phyloP scores from a whole-genome alignment of 2,797 vertebrate species.

The Eutrigla gurnardus region DNA sequence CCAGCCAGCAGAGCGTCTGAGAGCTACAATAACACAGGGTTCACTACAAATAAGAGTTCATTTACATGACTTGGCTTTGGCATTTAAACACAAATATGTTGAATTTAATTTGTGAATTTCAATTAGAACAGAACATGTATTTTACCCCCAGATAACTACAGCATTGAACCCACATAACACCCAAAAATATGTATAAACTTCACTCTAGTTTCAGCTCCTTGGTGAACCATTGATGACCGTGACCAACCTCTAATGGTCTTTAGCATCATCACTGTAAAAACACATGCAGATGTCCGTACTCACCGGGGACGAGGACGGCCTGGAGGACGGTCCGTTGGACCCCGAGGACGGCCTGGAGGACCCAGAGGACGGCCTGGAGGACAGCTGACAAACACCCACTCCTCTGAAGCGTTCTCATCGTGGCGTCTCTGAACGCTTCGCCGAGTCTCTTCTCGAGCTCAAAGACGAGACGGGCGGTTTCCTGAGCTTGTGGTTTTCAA shows the following conservation, averaged over 20 bases:
- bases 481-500: conserved; percentile 60
- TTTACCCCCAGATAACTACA: neutral
- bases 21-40: neutral
- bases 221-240: neutral
- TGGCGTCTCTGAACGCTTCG: neutral
- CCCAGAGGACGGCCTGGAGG: conserved; percentile 38
- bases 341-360: conserved; percentile 38
- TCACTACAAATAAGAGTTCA: too few species aligned
- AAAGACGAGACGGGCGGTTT: conserved; percentile 28
- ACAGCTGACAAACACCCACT: conserved; percentile 20
- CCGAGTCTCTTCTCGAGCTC: neutral
- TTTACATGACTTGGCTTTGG: neutral
- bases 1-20: conserved; percentile 11
- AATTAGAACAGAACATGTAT: neutral
- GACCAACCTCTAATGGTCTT: neutral
- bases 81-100: neutral
- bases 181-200: too few species aligned
- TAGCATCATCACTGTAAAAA: too few species aligned
- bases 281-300: conserved; percentile 24
- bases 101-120: neutral
- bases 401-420: conserved; percentile 33
- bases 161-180: too few species aligned
- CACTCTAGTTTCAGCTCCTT: too few species aligned
- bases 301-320: conserved; percentile 66
- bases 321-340: conserved; percentile 32